phyloP scores from a whole-genome alignment of 2,797 vertebrate genomes.

The Etheostoma nigrum region DNA sequence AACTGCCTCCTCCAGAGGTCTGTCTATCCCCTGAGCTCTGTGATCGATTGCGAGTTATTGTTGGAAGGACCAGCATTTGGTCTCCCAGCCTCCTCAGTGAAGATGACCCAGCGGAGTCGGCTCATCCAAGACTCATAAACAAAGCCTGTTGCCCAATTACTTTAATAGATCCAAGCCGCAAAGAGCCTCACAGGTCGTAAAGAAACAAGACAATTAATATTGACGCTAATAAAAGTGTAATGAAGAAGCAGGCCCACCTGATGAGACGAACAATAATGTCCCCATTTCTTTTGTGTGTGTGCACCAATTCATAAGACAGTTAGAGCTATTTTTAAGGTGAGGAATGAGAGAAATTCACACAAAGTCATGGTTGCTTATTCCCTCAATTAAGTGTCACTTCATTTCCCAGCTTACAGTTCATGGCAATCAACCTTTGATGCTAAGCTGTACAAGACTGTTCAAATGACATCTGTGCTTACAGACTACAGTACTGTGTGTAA shows the following conservation, averaged over 20 bases:
- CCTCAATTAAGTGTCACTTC: constrained; percentile 3
- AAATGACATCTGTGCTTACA: constrained; percentile 27
- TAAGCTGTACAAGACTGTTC: constrained; percentile 6
- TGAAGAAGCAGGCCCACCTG: constrained; percentile 28
- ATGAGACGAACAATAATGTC: constrained; percentile 31
- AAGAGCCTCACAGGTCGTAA: constrained; percentile 49
- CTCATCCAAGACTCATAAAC: constrained; percentile 75
- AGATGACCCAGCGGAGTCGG: constrained; percentile 22
- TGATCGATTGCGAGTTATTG: constrained; percentile 52
- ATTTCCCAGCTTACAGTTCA: not conserved
- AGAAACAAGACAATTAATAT: constrained; percentile 61
- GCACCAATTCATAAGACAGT: not conserved
- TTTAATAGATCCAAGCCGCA: constrained; percentile 68
- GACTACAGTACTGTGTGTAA: constrained; percentile 7
- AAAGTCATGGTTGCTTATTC: constrained; percentile 6
- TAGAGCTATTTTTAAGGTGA: constrained; percentile 9
- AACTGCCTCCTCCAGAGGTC: constrained; percentile 12
- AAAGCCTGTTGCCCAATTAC: constrained; percentile 69
- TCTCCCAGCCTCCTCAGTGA: constrained; percentile 43
- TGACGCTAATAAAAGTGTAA: constrained; percentile 66
- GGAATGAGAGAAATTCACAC: constrained; percentile 1
- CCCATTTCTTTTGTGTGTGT: not conserved
- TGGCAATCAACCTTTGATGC: constrained; percentile 20
- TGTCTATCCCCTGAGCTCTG: not conserved
- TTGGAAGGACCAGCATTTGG: constrained; percentile 25